Conservation (phyloP, 2,888 invertebrate species). For the Strigamia maritima region DNA sequence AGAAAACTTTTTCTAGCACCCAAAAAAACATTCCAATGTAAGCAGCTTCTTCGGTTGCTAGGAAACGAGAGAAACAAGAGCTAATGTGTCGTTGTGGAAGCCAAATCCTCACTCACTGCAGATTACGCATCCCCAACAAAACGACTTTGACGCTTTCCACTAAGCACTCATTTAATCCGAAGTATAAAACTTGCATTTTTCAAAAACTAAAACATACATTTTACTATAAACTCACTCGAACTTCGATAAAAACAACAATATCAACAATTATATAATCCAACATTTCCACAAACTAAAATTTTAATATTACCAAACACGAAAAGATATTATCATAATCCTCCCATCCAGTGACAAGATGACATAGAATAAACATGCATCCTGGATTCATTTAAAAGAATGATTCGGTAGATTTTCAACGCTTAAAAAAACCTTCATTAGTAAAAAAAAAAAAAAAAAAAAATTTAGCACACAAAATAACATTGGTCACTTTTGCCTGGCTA, state of each 20-base stretch:
- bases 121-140: conserved; percentile 16
- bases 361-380: no score
- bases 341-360: no score
- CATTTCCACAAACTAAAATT: no score
- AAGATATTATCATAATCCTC: no score
- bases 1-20: neutral
- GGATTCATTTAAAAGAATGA: no score
- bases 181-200: neutral
- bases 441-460: no score
- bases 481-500: no score
- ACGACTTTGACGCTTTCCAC: conserved; percentile 19
- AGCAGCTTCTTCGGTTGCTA: conserved; percentile 19
- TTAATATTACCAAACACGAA: no score
- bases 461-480: no score
- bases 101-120: conserved; percentile 19
- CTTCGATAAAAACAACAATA: no score
- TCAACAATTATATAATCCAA: neutral
- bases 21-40: conserved; percentile 8
- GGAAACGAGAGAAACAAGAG: conserved; percentile 11
- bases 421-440: no score
- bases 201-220: neutral
- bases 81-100: conserved; percentile 16
- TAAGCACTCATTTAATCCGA: conserved; percentile 3
- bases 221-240: neutral
- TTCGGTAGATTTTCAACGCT: no score